phyloP scores from a whole-genome alignment of 2,797 vertebrate species.

The Galaxias olidus region DNA sequence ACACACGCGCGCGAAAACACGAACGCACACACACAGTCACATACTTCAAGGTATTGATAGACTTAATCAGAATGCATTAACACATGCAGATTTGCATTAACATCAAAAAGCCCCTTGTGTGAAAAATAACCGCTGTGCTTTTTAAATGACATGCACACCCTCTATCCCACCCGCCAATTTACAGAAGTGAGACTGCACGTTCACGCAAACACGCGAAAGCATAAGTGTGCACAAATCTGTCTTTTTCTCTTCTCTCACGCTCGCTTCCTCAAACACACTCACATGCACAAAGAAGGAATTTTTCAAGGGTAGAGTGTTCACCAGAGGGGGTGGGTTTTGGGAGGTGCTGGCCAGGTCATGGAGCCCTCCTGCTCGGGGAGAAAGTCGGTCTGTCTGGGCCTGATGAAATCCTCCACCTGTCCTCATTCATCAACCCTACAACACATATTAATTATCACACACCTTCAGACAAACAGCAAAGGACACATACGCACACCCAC shows the following conservation, averaged over 20 bases:
- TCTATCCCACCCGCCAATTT: too few species aligned
- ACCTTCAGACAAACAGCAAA: conserved; percentile 81
- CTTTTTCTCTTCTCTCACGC: background rate
- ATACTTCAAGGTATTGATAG: background rate
- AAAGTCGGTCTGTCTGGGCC: conserved; percentile 73
- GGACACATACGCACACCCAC: conserved; percentile 55
- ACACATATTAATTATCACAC: conserved; percentile 82
- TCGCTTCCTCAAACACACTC: conserved; percentile 8
- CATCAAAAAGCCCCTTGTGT: too few species aligned
- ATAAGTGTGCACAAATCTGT: background rate
- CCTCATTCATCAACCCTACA: conserved; percentile 81
- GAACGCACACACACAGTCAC: conserved; percentile 4
- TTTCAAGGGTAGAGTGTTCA: conserved; percentile 65
- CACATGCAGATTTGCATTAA: background rate
- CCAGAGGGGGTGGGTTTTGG: conserved; percentile 36
- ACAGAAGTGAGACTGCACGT: too few species aligned
- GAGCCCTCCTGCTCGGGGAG: conserved; percentile 71
- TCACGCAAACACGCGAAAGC: too few species aligned
- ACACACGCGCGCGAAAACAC: conserved; percentile 13
- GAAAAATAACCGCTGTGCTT: too few species aligned
- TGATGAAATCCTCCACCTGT: conserved; percentile 79
- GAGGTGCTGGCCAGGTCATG: conserved; percentile 66
- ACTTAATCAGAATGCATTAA: conserved; percentile 1
- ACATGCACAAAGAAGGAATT: conserved; percentile 19
- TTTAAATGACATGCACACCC: too few species aligned